Conservation (phyloP, 2,888 invertebrate species). For the Danaus chrysippus region DNA sequence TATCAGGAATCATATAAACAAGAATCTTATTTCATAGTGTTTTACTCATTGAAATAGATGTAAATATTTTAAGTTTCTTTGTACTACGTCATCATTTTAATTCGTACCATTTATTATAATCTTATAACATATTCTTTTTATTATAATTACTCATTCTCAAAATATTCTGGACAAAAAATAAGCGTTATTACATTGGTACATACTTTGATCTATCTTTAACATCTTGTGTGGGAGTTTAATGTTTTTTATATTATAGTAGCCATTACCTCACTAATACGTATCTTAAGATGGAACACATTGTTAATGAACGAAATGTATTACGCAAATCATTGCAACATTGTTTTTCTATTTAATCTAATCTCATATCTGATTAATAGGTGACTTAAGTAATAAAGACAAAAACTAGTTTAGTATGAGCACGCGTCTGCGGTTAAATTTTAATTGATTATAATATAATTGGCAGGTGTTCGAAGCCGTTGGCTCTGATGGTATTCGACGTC, state of each 20-base stretch:
- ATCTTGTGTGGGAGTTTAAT: background rate
- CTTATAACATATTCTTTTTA: too few species aligned
- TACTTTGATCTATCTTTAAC: background rate
- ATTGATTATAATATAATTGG: slow-evolving; percentile 21
- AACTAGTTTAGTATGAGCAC: slow-evolving; percentile 26
- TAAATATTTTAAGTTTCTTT: too few species aligned
- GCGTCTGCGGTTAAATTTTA: slow-evolving; percentile 20
- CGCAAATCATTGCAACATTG: too few species aligned
- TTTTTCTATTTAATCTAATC: too few species aligned
- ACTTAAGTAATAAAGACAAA: background rate
- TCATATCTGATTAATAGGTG: background rate
- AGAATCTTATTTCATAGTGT: too few species aligned
- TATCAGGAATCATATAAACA: too few species aligned
- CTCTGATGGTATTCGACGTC: slow-evolving; percentile 41
- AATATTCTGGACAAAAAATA: too few species aligned
- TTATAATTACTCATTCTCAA: too few species aligned
- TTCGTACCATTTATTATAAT: too few species aligned
- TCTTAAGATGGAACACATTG: background rate
- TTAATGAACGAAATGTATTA: too few species aligned
- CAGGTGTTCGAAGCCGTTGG: slow-evolving; percentile 38
- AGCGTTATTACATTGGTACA: background rate
- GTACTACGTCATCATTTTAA: too few species aligned
- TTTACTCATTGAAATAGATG: too few species aligned
- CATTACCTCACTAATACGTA: slow-evolving; percentile 8
- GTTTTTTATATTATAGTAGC: background rate